Conservation (phyloP, 2,888 invertebrate species). For the Polylopha cassiicola region DNA sequence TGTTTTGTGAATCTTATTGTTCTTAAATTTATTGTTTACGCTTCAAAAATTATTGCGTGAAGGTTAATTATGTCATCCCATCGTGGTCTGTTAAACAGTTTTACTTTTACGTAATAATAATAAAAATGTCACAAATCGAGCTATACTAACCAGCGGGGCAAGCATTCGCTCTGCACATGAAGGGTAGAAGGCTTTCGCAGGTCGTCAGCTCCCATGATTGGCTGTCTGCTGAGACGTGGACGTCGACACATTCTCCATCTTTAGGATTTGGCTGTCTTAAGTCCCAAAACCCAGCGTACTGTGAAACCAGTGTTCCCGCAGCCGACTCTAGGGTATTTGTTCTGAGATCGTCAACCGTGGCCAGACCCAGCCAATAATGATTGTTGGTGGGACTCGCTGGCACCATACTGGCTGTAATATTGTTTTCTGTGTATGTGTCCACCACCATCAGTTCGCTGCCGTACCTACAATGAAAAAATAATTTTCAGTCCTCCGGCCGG, state of each 20-base stretch:
- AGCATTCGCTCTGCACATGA: constrained; percentile 93
- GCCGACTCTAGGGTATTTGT: constrained; percentile 97
- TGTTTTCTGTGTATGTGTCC: constrained; percentile 94
- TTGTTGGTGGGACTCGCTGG: constrained; percentile 81
- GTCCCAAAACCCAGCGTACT: constrained; percentile 97
- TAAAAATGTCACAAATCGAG: not conserved
- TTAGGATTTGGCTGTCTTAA: constrained; percentile 91
- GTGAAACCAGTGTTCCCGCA: constrained; percentile 91
- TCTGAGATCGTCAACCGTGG: constrained; percentile 92
- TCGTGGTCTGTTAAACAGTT: constrained; percentile 20
- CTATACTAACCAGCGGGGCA: constrained; percentile 86
- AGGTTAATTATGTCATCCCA: constrained; percentile 24
- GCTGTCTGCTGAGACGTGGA: constrained; percentile 80
- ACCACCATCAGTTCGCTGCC: constrained; percentile 96
- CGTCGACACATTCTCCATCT: constrained; percentile 94
- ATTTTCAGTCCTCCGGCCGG: too few species aligned
- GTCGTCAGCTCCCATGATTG: constrained; percentile 97
- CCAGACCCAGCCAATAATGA: constrained; percentile 93
- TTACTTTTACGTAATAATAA: too few species aligned
- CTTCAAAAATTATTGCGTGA: constrained; percentile 26
- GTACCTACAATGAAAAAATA: constrained; percentile 82
- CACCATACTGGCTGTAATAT: constrained; percentile 90
- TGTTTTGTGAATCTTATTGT: constrained; percentile 45
- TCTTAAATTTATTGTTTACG: constrained; percentile 26
- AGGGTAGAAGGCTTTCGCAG: constrained; percentile 95